These are phyloP conservation scores for Hyposmocoma kahamanoa DNA, from an alignment of 1,140 invertebrate genomes.

Conservation along the genomic window DNA sequence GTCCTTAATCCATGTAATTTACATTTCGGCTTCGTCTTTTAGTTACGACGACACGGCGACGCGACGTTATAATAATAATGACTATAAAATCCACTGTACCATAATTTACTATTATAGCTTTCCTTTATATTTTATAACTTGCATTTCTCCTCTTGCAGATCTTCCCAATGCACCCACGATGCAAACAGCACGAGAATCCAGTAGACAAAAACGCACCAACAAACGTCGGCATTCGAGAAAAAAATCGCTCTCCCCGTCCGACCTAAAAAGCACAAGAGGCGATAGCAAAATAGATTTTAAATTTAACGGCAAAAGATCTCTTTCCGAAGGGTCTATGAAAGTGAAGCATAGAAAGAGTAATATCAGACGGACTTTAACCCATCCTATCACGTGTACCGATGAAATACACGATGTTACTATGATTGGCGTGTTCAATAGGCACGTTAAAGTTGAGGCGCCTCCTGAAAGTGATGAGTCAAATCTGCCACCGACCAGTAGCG, in stretches of 20 bases:
- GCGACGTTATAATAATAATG: too few species aligned
- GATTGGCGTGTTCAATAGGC: constrained; percentile 41
- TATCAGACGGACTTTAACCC: constrained; percentile 65
- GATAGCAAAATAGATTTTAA: constrained; percentile 48
- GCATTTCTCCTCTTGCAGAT: constrained; percentile 35
- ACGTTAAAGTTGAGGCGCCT: constrained; percentile 36
- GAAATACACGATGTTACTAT: constrained; percentile 45
- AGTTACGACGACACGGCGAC: too few species aligned
- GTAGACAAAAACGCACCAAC: constrained; percentile 59
- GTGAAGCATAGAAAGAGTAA: constrained; percentile 67
- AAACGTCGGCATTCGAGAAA: constrained; percentile 70
- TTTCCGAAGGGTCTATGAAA: constrained; percentile 70
- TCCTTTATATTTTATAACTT: too few species aligned
- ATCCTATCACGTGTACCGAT: constrained; percentile 58
- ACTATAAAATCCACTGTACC: too few species aligned
- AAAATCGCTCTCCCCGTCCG: constrained; percentile 71
- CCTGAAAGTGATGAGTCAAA: constrained; percentile 62
- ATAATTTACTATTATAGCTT: too few species aligned
- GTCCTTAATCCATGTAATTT: too few species aligned
- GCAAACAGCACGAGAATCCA: constrained; percentile 58
- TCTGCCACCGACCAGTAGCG: constrained; percentile 59
- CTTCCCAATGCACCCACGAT: constrained; percentile 55
- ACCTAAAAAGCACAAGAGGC: constrained; percentile 54
- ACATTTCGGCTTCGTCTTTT: too few species aligned
- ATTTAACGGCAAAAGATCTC: constrained; percentile 52